Base-by-base conservation (phyloP, 2,888 invertebrate species). In the Odontothrips loti region DNA sequence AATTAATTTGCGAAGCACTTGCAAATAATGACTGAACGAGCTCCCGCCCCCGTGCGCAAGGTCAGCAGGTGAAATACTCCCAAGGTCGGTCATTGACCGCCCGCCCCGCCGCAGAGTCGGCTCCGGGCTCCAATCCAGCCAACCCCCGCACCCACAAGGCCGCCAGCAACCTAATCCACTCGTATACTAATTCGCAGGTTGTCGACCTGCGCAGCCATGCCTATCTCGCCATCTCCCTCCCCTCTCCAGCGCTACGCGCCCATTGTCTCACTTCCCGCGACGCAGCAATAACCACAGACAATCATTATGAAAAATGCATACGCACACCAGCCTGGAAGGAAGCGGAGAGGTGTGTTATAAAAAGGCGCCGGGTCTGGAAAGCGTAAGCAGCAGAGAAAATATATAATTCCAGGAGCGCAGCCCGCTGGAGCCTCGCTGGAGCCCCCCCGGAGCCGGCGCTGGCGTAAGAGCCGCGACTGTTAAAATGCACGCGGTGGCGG, bases 401-500 rank as follows among this genome's bases (percentile, higher is more conserved):
- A n/a, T 58, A 58, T 58, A 58, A 58, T 58, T 58, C 58, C 58
- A 8, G 20, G 58, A 51, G 58, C 17, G 58, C 58, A 17, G 58
- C 58, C 51, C 58, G n/a, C 58, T 8, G 58, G 34, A 43, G 34
- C 6, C 6, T 6, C 34, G 58, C 58, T 58, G 58, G 34, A 43
- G 34, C 6, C 6, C 34, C 34, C 15, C 58, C 15, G 58, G 34
- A 43, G 58, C 58, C 58, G 17, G 58, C 20, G 6, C 58, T 58
- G 58, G 58, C 68, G 68, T 75, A 75, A 75, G 27, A 43, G 34
- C 34, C 6, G 68, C 68, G 68, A 75, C 23, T 75, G 27, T 75
- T 75, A 27, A 75, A 75, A 75, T 75, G 68, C 68, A 27, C 27
- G 68, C 58, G 58, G 58, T 58, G 58, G 58, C 58, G 20, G 58